These are phyloP conservation scores for Drosophila multiciliata DNA, from an alignment of 2,888 invertebrate genomes.

Conservation along the genomic window DNA sequence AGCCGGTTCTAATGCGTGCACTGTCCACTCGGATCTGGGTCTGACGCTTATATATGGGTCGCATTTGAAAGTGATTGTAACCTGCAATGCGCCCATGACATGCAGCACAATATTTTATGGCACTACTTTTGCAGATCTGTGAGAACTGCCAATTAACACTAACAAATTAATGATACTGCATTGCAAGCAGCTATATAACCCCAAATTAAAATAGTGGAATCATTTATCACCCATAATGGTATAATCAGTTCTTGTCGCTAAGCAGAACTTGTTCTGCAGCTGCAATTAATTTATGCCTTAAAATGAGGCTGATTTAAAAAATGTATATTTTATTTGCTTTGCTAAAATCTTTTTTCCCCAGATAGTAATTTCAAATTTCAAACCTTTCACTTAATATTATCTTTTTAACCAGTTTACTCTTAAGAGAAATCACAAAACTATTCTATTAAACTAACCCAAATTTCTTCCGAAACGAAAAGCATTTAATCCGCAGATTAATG, in stretches of 20 bases:
- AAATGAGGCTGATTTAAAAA: no score
- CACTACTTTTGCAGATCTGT: slow-evolving; percentile 28
- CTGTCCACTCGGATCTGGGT: slow-evolving; percentile 50
- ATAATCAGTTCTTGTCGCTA: background rate
- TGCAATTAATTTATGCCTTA: no score
- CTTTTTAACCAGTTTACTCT: background rate
- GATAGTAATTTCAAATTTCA: background rate
- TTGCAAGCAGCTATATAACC: background rate
- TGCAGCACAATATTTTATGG: slow-evolving; percentile 43
- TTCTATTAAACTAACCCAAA: background rate
- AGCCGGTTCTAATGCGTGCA: slow-evolving; percentile 77
- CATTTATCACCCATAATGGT: background rate
- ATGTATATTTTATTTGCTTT: no score
- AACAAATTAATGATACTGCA: slow-evolving; percentile 9
- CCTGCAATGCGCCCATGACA: slow-evolving; percentile 40
- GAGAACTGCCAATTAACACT: slow-evolving; percentile 10
- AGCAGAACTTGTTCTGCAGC: background rate
- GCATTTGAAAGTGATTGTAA: slow-evolving; percentile 76
- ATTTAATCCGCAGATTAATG: slow-evolving; percentile 1
- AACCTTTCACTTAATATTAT: slow-evolving; percentile 13
- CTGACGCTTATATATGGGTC: slow-evolving; percentile 60
- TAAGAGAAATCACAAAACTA: slow-evolving; percentile 1
- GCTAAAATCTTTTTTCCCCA: background rate
- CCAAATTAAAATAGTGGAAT: background rate
- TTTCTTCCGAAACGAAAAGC: background rate